These are phyloP conservation scores for Megalurothrips usitatus DNA, from an alignment of 2,888 invertebrate species.

Conservation along the genomic window DNA sequence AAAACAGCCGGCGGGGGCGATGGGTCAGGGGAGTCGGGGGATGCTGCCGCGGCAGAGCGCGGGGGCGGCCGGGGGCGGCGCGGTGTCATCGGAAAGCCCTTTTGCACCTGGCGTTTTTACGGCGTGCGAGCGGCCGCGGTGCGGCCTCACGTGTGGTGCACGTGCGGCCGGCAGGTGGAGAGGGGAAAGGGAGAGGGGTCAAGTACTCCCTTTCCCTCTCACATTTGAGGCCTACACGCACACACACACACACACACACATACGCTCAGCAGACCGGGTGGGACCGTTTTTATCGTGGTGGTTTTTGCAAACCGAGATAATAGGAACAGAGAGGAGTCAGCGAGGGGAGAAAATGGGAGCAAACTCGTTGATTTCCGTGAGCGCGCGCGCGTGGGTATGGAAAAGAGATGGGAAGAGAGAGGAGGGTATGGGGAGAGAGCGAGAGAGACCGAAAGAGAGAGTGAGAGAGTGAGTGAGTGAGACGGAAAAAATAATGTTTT, in stretches of 20 bases:
- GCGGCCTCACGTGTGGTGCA: neutral
- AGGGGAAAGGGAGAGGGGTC: neutral
- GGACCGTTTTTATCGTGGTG: no score
- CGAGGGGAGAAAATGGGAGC: no score
- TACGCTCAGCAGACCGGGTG: no score
- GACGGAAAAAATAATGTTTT: no score
- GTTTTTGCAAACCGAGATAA: no score
- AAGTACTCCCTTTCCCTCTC: neutral
- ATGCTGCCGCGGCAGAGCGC: neutral
- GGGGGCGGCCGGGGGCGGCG: neutral
- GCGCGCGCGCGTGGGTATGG: no score
- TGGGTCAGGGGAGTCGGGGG: neutral
- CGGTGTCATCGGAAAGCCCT: neutral
- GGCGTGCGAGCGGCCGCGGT: neutral
- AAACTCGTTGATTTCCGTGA: no score
- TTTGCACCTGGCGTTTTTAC: constrained; percentile 6
- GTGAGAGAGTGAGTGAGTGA: no score
- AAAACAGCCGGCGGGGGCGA: neutral
- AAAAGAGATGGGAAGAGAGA: no score
- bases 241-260: neutral
- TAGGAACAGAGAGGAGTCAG: no score
- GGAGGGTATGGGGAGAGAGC: no score
- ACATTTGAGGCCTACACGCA: neutral
- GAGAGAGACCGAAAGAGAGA: no score
- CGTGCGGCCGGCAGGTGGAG: neutral